These are phyloP conservation scores for Eospalax fontanierii DNA, from an alignment of 2,797 vertebrate genomes.

Conservation along the genomic window DNA sequence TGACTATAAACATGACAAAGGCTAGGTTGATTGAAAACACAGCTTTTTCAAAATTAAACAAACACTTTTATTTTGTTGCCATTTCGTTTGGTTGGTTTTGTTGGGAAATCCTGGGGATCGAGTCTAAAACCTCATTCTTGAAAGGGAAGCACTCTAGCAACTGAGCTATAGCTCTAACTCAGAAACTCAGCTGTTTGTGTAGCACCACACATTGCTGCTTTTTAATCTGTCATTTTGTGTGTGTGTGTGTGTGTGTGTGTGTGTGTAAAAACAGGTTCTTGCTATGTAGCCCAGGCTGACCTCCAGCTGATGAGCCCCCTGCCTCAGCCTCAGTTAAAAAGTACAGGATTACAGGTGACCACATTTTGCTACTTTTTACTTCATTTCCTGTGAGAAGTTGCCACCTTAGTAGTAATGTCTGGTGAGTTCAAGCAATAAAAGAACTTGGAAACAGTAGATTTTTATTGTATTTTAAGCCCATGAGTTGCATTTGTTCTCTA, in stretches of 20 bases:
- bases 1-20: neutral
- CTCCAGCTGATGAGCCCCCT: neutral
- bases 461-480: constrained; percentile 63
- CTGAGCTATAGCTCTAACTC: neutral
- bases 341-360: neutral
- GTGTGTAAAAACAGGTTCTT: neutral
- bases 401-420: neutral
- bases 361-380: constrained; percentile 24
- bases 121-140: neutral
- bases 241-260: neutral
- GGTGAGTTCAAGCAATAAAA: constrained; percentile 34
- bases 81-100: neutral
- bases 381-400: constrained; percentile 51
- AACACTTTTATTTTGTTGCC: neutral
- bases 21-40: constrained; percentile 22
- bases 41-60: neutral
- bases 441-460: constrained; percentile 24
- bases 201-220: neutral
- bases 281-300: neutral
- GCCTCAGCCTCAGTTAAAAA: neutral
- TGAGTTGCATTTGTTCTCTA: constrained; percentile 18
- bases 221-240: neutral
- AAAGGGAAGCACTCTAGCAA: neutral
- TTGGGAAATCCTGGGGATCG: no score
- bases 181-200: constrained; percentile 14